A percentile compares a stretch with the other conserved stretches of the same genome.
Conservation (phyloP, 2,113 vertebrate species). For the Pygoscelis antarcticus region DNA sequence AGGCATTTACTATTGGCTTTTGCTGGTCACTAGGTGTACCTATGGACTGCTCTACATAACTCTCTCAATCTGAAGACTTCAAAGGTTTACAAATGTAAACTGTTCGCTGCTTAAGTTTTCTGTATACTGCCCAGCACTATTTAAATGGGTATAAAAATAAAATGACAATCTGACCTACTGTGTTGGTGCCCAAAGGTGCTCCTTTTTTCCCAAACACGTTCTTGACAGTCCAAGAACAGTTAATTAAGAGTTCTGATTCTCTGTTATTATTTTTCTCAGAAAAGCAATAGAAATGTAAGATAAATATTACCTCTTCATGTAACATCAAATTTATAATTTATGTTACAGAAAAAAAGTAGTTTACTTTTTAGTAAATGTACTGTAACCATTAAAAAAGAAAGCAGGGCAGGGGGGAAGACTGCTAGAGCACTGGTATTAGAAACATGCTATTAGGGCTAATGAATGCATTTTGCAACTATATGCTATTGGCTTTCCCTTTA, state of each 20-base stretch:
- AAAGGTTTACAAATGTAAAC: background rate
- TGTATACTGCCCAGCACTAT: background rate
- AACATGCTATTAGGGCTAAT: constrained; percentile 13
- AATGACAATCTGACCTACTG: background rate
- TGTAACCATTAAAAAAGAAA: background rate
- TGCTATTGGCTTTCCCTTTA: constrained; percentile 69
- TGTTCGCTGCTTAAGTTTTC: background rate
- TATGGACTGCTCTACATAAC: background rate
- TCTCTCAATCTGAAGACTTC: background rate
- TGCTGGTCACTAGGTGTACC: background rate
- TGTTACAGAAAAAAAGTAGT: background rate
- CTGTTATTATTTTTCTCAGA: background rate
- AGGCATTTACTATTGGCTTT: background rate
- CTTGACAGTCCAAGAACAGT: background rate
- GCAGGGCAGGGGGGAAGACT: background rate
- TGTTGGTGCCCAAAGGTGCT: background rate
- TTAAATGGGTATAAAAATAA: background rate
- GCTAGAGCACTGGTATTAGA: background rate
- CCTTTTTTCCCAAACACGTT: background rate
- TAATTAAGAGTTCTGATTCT: background rate
- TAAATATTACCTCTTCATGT: background rate
- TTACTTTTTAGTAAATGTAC: background rate
- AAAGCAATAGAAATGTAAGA: background rate
- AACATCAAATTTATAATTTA: background rate
- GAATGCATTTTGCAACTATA: constrained; percentile 42